These are phyloP conservation scores for Thunnus thynnus DNA, from an alignment of 2,113 vertebrate genomes.

Conservation along the genomic window DNA sequence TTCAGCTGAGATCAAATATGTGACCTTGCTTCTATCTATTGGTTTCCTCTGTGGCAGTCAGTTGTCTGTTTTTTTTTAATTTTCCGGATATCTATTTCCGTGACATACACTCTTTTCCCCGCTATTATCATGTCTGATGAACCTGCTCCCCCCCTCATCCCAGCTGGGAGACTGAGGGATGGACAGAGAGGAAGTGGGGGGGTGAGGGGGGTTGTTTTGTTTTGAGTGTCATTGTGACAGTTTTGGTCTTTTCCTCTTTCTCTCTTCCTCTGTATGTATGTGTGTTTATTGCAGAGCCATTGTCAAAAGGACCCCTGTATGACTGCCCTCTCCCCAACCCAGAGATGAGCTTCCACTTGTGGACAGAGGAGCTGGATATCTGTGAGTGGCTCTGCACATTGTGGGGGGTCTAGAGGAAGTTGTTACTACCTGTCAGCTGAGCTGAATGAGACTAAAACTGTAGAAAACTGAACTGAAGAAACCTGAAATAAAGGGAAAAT, in stretches of 20 bases:
- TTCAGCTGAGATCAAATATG: slow-evolving; percentile 35
- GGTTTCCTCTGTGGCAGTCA: slow-evolving; percentile 36
- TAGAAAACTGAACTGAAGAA: no score
- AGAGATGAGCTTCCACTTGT: slow-evolving; percentile 92
- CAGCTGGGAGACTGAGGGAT: slow-evolving; percentile 29
- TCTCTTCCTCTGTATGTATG: slow-evolving; percentile 43
- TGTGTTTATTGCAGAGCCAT: slow-evolving; percentile 70
- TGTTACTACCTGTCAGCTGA: slow-evolving; percentile 24
- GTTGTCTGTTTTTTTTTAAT: slow-evolving; percentile 47
- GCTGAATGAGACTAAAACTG: slow-evolving; percentile 1
- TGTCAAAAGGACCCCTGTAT: slow-evolving; percentile 68
- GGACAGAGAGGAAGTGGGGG: slow-evolving; percentile 50
- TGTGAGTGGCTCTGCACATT: slow-evolving; percentile 76
- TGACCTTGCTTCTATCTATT: not conserved
- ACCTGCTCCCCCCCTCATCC: slow-evolving; percentile 25
- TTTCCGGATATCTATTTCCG: slow-evolving; percentile 55
- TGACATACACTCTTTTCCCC: slow-evolving; percentile 25
- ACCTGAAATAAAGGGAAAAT: not conserved
- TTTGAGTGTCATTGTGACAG: slow-evolving; percentile 70
- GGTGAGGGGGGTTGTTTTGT: slow-evolving; percentile 39
- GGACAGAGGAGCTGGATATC: slow-evolving; percentile 89
- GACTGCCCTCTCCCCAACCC: slow-evolving; percentile 89
- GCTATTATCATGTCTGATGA: slow-evolving; percentile 45
- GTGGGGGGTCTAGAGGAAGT: slow-evolving; percentile 37
- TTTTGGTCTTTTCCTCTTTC: slow-evolving; percentile 65